Conservation (phyloP, 2,797 vertebrate species). For the Notamacropus eugenii region DNA sequence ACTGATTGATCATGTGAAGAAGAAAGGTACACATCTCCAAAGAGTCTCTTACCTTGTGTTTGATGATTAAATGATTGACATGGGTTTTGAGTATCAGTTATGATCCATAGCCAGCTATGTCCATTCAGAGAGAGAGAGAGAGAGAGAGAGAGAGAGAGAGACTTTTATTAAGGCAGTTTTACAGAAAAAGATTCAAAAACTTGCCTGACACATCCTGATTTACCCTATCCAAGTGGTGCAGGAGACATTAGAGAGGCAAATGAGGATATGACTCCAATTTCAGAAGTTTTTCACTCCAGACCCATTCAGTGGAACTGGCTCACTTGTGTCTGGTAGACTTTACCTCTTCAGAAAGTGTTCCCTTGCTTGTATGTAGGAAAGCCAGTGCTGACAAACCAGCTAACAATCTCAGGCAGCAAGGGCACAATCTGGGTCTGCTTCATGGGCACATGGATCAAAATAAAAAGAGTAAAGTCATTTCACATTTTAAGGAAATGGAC, state of each 20-base stretch:
- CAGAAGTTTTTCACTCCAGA: slow-evolving; percentile 92
- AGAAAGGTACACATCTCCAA: slow-evolving; percentile 98
- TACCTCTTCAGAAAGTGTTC: slow-evolving; percentile 95
- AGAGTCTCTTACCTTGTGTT: slow-evolving; percentile 98
- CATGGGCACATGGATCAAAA: slow-evolving; percentile 99
- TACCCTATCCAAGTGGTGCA: slow-evolving; percentile 98
- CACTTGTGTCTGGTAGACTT: slow-evolving; percentile 94
- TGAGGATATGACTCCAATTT: slow-evolving; percentile 96
- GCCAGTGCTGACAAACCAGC: slow-evolving; percentile 94
- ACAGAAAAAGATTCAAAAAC: slow-evolving; percentile 96
- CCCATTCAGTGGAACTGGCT: slow-evolving; percentile 97
- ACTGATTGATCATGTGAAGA: slow-evolving; percentile 98
- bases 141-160: slow-evolving; percentile 99
- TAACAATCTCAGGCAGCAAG: slow-evolving; percentile 94
- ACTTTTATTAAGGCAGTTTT: slow-evolving; percentile 98
- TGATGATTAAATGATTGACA: slow-evolving; percentile 99
- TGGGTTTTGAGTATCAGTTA: slow-evolving; percentile 99
- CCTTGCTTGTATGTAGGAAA: slow-evolving; percentile 98
- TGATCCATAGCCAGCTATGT: slow-evolving; percentile 96
- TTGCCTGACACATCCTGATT: slow-evolving; percentile 95
- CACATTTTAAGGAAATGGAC: slow-evolving; percentile 96
- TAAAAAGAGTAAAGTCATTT: slow-evolving; percentile 99
- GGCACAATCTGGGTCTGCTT: slow-evolving; percentile 95
- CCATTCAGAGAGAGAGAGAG: slow-evolving; percentile 96
- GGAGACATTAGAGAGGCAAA: slow-evolving; percentile 99